Percentiles rank a stretch among this genome's conserved stretches.
Conservation (phyloP, 2,797 vertebrate species). For the Hafferia zeledoni region DNA sequence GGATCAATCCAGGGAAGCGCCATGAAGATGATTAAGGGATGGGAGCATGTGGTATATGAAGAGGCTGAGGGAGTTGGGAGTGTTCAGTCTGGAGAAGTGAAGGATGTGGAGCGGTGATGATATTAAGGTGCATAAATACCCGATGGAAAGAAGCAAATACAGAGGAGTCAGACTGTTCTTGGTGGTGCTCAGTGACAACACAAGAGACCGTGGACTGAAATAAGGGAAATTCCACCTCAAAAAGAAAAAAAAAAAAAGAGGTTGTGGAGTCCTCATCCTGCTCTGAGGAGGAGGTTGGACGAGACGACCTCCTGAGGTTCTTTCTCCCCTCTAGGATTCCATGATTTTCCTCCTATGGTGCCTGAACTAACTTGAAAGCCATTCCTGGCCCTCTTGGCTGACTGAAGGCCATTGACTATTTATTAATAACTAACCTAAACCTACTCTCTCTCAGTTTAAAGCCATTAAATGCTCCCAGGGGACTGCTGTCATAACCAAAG, state of each 20-base stretch:
- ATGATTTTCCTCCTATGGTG: background rate
- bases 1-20: accelerated
- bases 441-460: background rate
- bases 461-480: background rate
- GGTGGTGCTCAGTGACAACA: background rate
- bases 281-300: background rate
- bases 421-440: background rate
- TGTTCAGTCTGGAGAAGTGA: background rate
- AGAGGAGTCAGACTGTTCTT: background rate
- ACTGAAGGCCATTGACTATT: background rate
- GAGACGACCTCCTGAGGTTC: background rate
- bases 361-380: background rate
- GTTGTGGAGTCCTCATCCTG: background rate
- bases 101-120: background rate
- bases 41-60: background rate
- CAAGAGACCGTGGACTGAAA: background rate
- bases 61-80: background rate
- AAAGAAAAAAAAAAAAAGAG: background rate
- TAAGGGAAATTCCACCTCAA: background rate
- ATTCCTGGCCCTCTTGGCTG: background rate
- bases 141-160: background rate
- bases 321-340: background rate
- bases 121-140: background rate
- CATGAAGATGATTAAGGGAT: background rate
- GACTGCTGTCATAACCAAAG: background rate